Percentiles rank a stretch among this genome's conserved stretches.
phyloP scores from a whole-genome alignment of 2,888 invertebrate genomes.

The Gonocerus acuteangulatus region DNA sequence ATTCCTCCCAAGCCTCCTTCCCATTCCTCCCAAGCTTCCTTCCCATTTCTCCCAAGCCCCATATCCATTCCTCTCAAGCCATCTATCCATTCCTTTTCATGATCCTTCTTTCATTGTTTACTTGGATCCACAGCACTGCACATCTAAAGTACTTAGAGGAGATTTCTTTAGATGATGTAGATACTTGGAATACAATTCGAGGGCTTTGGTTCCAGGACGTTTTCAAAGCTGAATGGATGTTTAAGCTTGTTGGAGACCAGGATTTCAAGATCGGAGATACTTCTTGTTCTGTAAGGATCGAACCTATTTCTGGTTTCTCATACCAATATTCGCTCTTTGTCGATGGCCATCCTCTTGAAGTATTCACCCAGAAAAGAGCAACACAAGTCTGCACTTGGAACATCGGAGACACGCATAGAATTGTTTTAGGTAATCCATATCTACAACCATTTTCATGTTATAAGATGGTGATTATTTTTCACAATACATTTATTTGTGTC shows the following conservation, averaged over 20 bases:
- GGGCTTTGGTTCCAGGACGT: slow-evolving; percentile 53
- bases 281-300: slow-evolving; percentile 50
- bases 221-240: slow-evolving; percentile 78
- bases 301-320: slow-evolving; percentile 59
- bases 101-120: too few species aligned
- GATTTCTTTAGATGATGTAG: too few species aligned
- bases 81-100: too few species aligned
- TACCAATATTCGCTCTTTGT: slow-evolving; percentile 76
- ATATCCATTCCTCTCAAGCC: too few species aligned
- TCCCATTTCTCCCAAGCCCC: too few species aligned
- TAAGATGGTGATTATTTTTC: neutral
- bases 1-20: too few species aligned
- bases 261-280: slow-evolving; percentile 58
- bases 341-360: slow-evolving; percentile 70
- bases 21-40: too few species aligned
- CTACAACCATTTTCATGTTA: slow-evolving; percentile 39
- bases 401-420: slow-evolving; percentile 53
- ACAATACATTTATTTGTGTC: too few species aligned
- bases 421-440: slow-evolving; percentile 65
- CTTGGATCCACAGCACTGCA: too few species aligned
- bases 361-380: slow-evolving; percentile 71
- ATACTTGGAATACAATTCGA: too few species aligned
- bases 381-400: slow-evolving; percentile 70
- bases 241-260: slow-evolving; percentile 81
- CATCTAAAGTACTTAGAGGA: too few species aligned